Evolutionary conservation across 2,113 vertebrate species (phyloP).

Genomic region (Peromyscus californicus): DNA sequence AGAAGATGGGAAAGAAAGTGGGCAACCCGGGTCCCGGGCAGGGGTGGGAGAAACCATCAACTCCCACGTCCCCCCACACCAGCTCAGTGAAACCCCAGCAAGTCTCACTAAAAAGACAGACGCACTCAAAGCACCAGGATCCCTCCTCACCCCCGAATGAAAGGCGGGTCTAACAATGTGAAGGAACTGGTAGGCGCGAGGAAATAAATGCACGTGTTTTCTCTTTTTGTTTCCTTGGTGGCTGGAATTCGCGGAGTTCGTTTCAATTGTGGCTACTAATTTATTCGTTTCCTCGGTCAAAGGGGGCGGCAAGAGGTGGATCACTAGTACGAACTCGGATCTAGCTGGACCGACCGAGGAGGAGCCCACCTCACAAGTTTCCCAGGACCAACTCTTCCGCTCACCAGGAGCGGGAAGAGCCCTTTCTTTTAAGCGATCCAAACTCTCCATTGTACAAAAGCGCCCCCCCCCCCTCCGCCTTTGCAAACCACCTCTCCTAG

Average conservation of each 20-base stretch:
- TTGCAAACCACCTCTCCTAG: slow-evolving; percentile 77
- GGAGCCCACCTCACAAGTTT: slow-evolving; percentile 82
- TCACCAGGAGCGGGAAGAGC: slow-evolving; percentile 84
- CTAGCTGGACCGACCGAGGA: neutral
- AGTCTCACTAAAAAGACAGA: neutral
- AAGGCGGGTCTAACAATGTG: slow-evolving; percentile 32
- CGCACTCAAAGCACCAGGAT: neutral
- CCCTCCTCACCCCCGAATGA: neutral
- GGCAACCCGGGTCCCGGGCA: slow-evolving; percentile 44
- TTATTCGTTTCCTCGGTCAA: slow-evolving; percentile 54
- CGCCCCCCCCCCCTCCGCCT: slow-evolving; percentile 66
- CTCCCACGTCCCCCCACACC: neutral
- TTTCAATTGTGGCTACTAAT: slow-evolving; percentile 59
- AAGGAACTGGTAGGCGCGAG: slow-evolving; percentile 63
- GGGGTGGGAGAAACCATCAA: neutral
- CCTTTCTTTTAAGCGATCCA: slow-evolving; percentile 80
- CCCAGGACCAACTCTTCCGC: slow-evolving; percentile 77
- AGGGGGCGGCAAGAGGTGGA: neutral
- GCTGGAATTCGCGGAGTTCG: slow-evolving; percentile 74
- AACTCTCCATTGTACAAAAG: slow-evolving; percentile 88
- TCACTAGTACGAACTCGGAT: neutral
- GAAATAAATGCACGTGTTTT: slow-evolving; percentile 81
- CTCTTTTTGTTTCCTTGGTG: slow-evolving; percentile 82
- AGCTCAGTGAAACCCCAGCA: neutral
- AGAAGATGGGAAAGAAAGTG: slow-evolving; percentile 65